Evolutionary conservation across 2,797 vertebrate genomes (phyloP).

Genomic region (Sebastes miniatus): DNA sequence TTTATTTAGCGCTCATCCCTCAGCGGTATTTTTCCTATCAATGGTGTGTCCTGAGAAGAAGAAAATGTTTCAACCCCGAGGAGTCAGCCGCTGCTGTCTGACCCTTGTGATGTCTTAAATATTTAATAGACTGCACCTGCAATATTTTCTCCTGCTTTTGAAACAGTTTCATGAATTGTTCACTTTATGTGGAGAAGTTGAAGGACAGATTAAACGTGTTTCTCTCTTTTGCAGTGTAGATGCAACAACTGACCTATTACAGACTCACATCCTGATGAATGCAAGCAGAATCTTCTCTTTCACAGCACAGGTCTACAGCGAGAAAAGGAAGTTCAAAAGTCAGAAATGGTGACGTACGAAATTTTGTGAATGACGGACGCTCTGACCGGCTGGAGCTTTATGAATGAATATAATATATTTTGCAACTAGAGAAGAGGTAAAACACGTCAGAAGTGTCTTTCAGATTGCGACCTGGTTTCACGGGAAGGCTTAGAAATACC

Average conservation of each 20-base stretch:
- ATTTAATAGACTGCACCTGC: not conserved
- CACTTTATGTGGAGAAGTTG: too few relatives aligned
- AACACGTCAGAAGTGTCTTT: not conserved
- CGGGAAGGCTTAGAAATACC: fast-evolving
- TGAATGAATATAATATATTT: not conserved
- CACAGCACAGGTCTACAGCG: too few relatives aligned
- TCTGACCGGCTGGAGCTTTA: not conserved
- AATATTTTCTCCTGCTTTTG: not conserved
- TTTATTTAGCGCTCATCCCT: too few relatives aligned
- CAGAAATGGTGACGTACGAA: too few relatives aligned
- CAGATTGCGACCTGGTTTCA: too few relatives aligned
- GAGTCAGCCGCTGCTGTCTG: not conserved
- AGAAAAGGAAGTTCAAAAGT: too few relatives aligned
- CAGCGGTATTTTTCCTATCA: too few relatives aligned
- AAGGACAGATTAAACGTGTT: not conserved
- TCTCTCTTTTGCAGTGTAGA: not conserved
- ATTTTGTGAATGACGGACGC: too few relatives aligned
- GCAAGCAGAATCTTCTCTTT: too few relatives aligned
- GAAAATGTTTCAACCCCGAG: too few relatives aligned
- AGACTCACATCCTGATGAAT: not conserved
- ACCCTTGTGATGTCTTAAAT: too few relatives aligned
- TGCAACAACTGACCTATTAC: not conserved
- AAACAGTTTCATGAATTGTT: not conserved
- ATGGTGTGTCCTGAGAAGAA: too few relatives aligned
- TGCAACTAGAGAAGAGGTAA: not conserved